Evolutionary conservation across 2,113 vertebrate species (phyloP).

Genomic region (Tylochromis polylepis): DNA sequence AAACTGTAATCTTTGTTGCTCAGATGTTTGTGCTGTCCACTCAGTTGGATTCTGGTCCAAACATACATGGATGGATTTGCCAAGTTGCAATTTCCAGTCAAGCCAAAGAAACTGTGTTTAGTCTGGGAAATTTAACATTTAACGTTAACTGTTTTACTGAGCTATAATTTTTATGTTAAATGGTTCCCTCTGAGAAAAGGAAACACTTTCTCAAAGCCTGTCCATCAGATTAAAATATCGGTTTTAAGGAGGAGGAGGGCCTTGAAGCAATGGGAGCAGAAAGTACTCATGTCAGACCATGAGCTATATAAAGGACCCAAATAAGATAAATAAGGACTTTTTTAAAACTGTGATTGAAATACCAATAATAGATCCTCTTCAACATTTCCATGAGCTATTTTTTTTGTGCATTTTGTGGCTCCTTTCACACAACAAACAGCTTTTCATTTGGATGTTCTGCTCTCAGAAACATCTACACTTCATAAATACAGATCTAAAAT

Average conservation of each 20-base stretch:
- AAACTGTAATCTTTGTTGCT: neutral
- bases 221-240: neutral
- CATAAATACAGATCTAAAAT: neutral
- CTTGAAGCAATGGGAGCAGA: neutral
- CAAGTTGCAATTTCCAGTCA: neutral
- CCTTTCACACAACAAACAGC: neutral
- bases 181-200: neutral
- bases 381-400: neutral
- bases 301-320: neutral
- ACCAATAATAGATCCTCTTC: neutral
- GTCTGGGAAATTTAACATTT: neutral
- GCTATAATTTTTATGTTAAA: neutral
- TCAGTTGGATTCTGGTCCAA: neutral
- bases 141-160: neutral
- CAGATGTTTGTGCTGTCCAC: neutral
- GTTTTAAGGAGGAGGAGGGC: neutral
- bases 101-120: neutral
- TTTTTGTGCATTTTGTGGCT: neutral
- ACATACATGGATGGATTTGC: neutral
- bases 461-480: neutral
- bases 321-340: neutral
- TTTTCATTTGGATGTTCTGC: neutral
- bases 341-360: neutral
- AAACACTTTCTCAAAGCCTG: neutral
- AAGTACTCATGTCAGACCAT: neutral